Percentiles rank a stretch among this genome's conserved stretches.
Conservation (phyloP, 2,113 vertebrate genomes). For the Phalacrocorax aristotelis region DNA sequence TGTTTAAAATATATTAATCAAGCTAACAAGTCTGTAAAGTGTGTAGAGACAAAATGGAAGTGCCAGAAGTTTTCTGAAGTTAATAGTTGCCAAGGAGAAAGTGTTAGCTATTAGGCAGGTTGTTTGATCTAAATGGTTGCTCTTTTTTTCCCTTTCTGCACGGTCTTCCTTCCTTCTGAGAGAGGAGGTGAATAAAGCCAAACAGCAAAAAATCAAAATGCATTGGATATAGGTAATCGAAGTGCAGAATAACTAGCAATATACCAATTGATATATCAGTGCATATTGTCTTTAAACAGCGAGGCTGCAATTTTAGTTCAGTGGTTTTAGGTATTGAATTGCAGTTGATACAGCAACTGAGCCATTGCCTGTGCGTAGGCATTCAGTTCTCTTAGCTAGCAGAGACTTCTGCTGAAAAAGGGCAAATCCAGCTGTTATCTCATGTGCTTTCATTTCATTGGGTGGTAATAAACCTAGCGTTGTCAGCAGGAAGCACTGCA, state of each 20-base stretch:
- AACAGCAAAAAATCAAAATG: background rate
- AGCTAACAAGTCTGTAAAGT: background rate
- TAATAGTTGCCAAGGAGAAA: background rate
- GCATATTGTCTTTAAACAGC: background rate
- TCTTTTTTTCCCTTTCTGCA: background rate
- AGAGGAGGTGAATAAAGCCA: background rate
- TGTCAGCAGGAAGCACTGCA: background rate
- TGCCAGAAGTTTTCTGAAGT: background rate
- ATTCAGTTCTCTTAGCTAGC: background rate
- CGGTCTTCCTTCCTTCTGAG: background rate
- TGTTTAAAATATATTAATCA: background rate
- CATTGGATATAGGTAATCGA: background rate
- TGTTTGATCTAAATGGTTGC: background rate
- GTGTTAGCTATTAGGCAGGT: background rate
- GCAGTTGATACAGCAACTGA: background rate
- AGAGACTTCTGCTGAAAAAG: background rate
- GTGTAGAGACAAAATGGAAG: background rate
- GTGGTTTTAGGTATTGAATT: background rate
- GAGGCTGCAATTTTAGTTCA: background rate
- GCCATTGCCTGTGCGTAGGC: background rate
- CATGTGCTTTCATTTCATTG: background rate
- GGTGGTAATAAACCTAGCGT: background rate
- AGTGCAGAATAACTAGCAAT: background rate
- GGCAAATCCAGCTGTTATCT: background rate
- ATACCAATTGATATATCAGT: accelerated